Conservation (phyloP, 1,140 invertebrate species). For the Drosophila seguyi region DNA sequence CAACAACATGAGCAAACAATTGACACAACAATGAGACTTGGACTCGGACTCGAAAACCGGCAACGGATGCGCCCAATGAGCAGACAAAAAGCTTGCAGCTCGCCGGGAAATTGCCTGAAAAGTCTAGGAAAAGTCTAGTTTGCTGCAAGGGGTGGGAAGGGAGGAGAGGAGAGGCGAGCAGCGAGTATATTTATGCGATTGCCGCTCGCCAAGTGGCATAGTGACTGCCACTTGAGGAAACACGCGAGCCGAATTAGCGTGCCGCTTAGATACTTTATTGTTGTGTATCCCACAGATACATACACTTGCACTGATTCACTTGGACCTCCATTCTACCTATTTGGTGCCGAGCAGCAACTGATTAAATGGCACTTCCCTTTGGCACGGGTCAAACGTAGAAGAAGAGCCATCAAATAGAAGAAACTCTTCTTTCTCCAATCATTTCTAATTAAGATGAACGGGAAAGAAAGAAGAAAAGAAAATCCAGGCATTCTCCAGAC, state of each 20-base stretch:
- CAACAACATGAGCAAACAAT: slow-evolving; percentile 72
- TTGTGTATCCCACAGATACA: slow-evolving; percentile 69
- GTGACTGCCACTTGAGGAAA: slow-evolving; percentile 82
- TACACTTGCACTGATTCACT: slow-evolving; percentile 69
- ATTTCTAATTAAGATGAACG: slow-evolving; percentile 65
- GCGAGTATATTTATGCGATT: slow-evolving; percentile 79
- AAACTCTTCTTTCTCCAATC: slow-evolving; percentile 50
- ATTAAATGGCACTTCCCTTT: slow-evolving; percentile 80
- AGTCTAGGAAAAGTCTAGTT: slow-evolving; percentile 39
- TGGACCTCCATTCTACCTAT: slow-evolving; percentile 9
- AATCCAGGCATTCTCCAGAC: slow-evolving; percentile 6
- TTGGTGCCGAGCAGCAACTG: slow-evolving; percentile 32
- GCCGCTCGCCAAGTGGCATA: slow-evolving; percentile 78
- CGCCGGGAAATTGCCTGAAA: slow-evolving; percentile 80
- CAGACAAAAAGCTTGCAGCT: slow-evolving; percentile 82
- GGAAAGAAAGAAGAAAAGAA: slow-evolving; percentile 20
- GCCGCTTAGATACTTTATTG: slow-evolving; percentile 69
- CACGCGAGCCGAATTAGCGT: slow-evolving; percentile 82
- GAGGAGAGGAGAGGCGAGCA: background rate
- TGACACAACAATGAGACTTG: slow-evolving; percentile 79
- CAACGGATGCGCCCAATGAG: slow-evolving; percentile 83
- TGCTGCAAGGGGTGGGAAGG: background rate
- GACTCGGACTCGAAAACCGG: slow-evolving; percentile 54
- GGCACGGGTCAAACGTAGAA: slow-evolving; percentile 49
- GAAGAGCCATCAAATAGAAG: slow-evolving; percentile 18